Evolutionary conservation across 1,140 invertebrate species (phyloP).

Genomic region (Caenorhabditis brenneri): DNA sequence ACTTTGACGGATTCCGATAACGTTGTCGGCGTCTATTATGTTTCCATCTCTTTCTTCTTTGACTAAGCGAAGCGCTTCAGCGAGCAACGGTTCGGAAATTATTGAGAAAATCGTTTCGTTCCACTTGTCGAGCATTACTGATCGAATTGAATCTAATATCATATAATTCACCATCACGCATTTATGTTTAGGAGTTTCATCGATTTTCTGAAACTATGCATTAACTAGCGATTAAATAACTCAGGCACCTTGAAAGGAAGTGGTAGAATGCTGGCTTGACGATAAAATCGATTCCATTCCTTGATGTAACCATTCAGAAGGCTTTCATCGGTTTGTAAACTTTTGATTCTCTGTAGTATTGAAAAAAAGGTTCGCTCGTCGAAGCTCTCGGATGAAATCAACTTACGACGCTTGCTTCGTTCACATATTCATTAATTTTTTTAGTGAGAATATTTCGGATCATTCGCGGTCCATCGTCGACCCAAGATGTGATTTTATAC

Average conservation of each 20-base stretch:
- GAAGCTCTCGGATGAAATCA: neutral
- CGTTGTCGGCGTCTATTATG: conserved; percentile 93
- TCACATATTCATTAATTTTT: conserved; percentile 48
- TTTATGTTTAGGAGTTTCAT: neutral
- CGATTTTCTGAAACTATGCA: conserved; percentile 46
- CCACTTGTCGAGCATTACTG: conserved; percentile 41
- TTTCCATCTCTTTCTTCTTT: conserved; percentile 88
- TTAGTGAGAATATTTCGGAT: conserved; percentile 30
- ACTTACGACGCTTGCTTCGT: conserved; percentile 40
- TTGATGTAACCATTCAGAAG: conserved; percentile 37
- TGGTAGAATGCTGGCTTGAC: conserved; percentile 31
- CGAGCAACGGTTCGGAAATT: conserved; percentile 88
- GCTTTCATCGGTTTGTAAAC: conserved; percentile 12
- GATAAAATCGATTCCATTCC: conserved; percentile 39
- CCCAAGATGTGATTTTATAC: conserved; percentile 53
- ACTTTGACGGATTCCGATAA: conserved; percentile 92
- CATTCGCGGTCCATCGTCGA: conserved; percentile 33
- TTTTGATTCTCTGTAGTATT: conserved; percentile 40
- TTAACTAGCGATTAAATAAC: too few relatives aligned
- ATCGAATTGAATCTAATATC: neutral
- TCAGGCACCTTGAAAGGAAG: conserved; percentile 50
- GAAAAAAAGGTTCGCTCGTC: neutral
- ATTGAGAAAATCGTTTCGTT: conserved; percentile 82
- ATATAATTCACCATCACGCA: neutral
- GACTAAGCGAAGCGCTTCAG: conserved; percentile 95